Conservation (phyloP, 2,113 vertebrate genomes). For the Nothobranchius furzeri region DNA sequence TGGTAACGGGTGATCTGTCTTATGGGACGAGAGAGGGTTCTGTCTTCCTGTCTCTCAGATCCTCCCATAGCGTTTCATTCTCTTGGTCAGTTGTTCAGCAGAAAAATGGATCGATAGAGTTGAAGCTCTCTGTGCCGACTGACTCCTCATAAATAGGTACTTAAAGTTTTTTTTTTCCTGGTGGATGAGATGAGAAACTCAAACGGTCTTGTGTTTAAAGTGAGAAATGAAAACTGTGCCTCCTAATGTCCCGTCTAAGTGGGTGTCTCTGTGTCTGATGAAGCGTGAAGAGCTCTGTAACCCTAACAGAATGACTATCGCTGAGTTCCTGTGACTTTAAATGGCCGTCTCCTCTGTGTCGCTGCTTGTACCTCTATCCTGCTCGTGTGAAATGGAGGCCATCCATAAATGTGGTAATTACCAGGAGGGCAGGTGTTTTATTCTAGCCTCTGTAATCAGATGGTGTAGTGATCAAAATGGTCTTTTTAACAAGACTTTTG, state of each 20-base stretch:
- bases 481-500: background rate
- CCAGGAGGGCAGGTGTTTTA: conserved; percentile 63
- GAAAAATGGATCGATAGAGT: conserved; percentile 82
- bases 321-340: conserved; percentile 71
- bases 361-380: conserved; percentile 58
- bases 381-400: conserved; percentile 46
- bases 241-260: conserved; percentile 76
- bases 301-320: conserved; percentile 74
- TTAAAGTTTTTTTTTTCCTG: conserved; percentile 66
- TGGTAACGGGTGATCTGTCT: conserved; percentile 60
- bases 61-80: conserved; percentile 68
- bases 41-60: conserved; percentile 64
- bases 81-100: conserved; percentile 76
- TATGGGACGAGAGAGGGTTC: conserved; percentile 52
- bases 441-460: conserved; percentile 37
- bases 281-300: conserved; percentile 77
- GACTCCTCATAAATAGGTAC: conserved; percentile 77
- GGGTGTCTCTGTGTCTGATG: conserved; percentile 74
- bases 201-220: conserved; percentile 64
- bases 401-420: conserved; percentile 64
- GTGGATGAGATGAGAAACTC: conserved; percentile 60
- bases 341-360: conserved; percentile 58
- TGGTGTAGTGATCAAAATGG: conserved; percentile 42
- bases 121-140: conserved; percentile 80
- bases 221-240: conserved; percentile 75